Evolutionary conservation across 2,113 vertebrate species (phyloP).

Genomic region (Sialia sialis): DNA sequence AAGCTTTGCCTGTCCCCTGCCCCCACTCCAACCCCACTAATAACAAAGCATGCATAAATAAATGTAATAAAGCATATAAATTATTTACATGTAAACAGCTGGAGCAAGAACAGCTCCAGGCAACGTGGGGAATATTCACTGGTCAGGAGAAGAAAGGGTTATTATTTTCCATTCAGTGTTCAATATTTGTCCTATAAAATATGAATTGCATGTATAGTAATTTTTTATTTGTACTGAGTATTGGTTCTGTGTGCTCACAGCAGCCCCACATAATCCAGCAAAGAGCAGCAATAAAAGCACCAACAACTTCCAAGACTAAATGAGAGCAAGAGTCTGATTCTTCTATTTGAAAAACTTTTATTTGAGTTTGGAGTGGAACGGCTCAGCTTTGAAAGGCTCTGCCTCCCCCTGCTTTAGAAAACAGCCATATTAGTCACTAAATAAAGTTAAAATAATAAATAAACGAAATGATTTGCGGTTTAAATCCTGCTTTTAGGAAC

Average conservation of each 20-base stretch:
- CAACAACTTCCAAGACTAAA: not conserved
- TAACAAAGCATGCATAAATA: too few relatives aligned
- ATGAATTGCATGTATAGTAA: not conserved
- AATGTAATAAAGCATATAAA: not conserved
- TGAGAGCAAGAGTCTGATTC: not conserved
- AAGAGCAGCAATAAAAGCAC: not conserved
- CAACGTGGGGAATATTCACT: accelerated
- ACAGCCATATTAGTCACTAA: not conserved
- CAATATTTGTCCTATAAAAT: not conserved
- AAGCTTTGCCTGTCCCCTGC: not conserved
- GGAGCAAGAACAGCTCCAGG: conserved; percentile 1
- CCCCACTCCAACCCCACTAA: not conserved
- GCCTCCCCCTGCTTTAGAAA: not conserved
- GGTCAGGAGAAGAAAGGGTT: not conserved
- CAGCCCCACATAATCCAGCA: not conserved
- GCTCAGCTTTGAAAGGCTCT: not conserved
- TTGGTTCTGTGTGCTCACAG: not conserved
- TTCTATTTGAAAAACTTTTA: not conserved
- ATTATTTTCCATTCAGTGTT: not conserved
- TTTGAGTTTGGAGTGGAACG: not conserved
- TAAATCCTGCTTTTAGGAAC: not conserved
- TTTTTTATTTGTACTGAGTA: not conserved
- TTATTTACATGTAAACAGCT: conserved; percentile 7
- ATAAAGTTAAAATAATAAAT: too few relatives aligned
- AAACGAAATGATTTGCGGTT: not conserved